phyloP scores from a whole-genome alignment of 2,797 vertebrate genomes.

The Phrynocephalus forsythii region DNA sequence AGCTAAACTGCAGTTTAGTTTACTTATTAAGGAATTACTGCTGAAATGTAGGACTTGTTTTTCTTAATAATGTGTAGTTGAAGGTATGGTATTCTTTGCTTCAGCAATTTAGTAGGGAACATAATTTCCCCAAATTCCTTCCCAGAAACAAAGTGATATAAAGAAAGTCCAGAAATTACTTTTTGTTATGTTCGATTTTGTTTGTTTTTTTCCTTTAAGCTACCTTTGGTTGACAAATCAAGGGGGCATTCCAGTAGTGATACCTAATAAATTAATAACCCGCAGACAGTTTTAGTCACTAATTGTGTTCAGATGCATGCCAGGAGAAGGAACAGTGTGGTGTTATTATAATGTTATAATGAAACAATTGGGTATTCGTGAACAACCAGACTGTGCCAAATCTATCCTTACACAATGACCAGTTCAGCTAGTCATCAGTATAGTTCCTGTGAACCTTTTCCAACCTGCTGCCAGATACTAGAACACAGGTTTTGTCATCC shows the following conservation, averaged over 20 bases:
- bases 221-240: constrained; percentile 65
- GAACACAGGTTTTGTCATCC: too few species aligned
- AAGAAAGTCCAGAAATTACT: constrained; percentile 39
- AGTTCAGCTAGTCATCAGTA: too few species aligned
- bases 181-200: constrained; percentile 66
- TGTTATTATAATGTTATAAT: neutral
- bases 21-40: too few species aligned
- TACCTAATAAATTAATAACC: constrained; percentile 56
- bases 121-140: neutral
- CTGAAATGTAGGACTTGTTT: too few species aligned
- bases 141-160: constrained; percentile 5
- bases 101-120: neutral
- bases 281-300: constrained; percentile 19
- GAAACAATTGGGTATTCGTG: neutral
- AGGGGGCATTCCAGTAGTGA: constrained; percentile 59
- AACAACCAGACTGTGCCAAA: constrained; percentile 1
- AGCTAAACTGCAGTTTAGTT: neutral
- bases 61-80: too few species aligned
- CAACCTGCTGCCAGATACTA: too few species aligned
- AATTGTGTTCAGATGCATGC: constrained; percentile 6
- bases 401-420: constrained; percentile 12
- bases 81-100: neutral
- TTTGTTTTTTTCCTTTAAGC: constrained; percentile 62
- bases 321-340: neutral
- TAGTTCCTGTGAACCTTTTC: neutral